Evolutionary conservation across 23 tunicate species (phyloP).

Genomic region (Oikopleura vanhoeffeni): DNA sequence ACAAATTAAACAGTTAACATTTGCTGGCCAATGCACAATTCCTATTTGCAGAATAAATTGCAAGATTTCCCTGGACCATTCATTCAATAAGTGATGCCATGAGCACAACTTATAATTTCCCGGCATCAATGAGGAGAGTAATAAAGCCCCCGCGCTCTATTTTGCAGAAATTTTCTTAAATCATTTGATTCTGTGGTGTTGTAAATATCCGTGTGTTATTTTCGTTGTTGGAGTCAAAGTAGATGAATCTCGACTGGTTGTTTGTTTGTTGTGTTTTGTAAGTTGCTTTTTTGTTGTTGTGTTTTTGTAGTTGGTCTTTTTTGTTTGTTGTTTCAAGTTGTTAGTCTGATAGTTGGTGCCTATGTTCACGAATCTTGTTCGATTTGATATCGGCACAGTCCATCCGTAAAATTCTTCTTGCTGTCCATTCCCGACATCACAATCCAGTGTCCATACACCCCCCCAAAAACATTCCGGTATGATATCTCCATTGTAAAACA

Average conservation of each 20-base stretch:
- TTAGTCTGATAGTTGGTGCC: no score
- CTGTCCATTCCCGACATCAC: slow-evolving; percentile 35
- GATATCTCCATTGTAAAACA: slow-evolving; percentile 50
- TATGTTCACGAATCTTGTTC: no score
- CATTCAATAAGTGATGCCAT: background rate
- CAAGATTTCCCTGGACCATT: background rate
- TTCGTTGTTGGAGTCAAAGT: background rate
- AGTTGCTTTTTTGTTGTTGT: no score
- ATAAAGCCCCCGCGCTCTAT: background rate
- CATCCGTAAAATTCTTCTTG: slow-evolving; percentile 62
- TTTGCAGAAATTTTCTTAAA: background rate
- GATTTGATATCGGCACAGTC: no score
- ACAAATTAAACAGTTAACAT: no score
- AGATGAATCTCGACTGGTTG: background rate
- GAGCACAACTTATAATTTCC: background rate
- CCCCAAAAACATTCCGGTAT: slow-evolving; percentile 48
- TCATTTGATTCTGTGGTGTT: background rate
- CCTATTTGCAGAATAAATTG: no score
- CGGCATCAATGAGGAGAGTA: background rate
- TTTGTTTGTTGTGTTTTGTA: background rate
- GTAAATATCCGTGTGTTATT: background rate
- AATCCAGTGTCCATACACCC: slow-evolving; percentile 24
- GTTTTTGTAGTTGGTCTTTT: no score
- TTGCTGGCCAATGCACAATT: no score
- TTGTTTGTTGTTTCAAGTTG: no score